A percentile compares a stretch with the other conserved stretches of the same genome.
Conservation (phyloP, 2,113 vertebrate species). For the Martes martes region DNA sequence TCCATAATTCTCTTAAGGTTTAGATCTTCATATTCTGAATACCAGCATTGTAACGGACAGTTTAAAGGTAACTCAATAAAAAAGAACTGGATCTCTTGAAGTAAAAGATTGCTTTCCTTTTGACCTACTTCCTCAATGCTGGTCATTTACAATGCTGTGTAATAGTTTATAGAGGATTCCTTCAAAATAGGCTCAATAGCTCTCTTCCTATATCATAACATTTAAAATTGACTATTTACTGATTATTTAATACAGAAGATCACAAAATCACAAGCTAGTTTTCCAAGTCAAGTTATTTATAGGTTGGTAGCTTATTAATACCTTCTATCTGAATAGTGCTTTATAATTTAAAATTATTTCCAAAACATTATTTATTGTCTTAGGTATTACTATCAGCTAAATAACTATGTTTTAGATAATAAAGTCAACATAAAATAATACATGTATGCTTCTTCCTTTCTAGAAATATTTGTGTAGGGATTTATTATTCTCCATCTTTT, state of each 20-base stretch:
- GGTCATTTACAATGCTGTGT: not conserved
- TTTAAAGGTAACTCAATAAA: not conserved
- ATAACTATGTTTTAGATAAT: not conserved
- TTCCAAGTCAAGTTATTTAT: not conserved
- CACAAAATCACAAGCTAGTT: not conserved
- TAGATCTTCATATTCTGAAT: not conserved
- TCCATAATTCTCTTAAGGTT: not conserved
- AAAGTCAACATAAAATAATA: not conserved
- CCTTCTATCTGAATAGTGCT: not conserved
- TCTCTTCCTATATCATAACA: not conserved
- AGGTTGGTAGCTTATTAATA: not conserved
- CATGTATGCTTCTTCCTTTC: not conserved
- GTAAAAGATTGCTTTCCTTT: not conserved
- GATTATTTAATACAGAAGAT: not conserved
- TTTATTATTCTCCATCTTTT: not conserved
- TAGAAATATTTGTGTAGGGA: not conserved
- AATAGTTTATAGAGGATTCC: not conserved
- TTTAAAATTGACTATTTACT: not conserved
- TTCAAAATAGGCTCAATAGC: not conserved
- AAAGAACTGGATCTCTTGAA: not conserved
- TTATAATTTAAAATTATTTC: not conserved
- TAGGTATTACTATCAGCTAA: not conserved
- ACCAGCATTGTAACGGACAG: not conserved
- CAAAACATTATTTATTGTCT: not conserved
- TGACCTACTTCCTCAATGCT: not conserved